Evolutionary conservation across 1,140 invertebrate species (phyloP).

Genomic region (Capitella teleta): DNA sequence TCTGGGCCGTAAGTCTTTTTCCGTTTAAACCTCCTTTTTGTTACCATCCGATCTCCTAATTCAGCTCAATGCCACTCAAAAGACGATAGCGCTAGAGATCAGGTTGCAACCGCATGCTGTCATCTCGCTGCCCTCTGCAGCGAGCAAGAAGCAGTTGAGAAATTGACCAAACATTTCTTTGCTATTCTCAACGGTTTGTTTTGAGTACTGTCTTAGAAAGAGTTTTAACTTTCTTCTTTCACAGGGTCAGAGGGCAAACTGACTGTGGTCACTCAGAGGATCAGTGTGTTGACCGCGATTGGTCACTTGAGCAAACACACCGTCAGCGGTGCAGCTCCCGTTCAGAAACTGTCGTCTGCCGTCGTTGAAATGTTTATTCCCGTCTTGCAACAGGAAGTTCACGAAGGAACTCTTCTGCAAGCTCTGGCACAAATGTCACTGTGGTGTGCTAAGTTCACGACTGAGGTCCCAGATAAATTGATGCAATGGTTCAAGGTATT

Average conservation of each 20-base stretch:
- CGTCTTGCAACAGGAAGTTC: conserved; percentile 75
- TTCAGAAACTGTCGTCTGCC: conserved; percentile 50
- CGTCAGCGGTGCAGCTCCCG: conserved; percentile 49
- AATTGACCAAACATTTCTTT: conserved; percentile 63
- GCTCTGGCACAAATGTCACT: conserved; percentile 65
- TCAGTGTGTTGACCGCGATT: conserved; percentile 69
- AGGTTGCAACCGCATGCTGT: conserved; percentile 58
- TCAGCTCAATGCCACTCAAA: conserved; percentile 50
- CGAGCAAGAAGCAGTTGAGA: conserved; percentile 54
- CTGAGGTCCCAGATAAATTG: conserved; percentile 57
- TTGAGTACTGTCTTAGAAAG: background rate
- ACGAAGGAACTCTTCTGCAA: conserved; percentile 77
- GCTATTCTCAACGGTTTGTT: conserved; percentile 61
- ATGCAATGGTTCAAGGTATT: conserved; percentile 62
- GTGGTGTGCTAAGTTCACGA: conserved; percentile 62
- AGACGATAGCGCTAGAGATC: conserved; percentile 60
- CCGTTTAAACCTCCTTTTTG: conserved; percentile 6
- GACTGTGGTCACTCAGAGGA: conserved; percentile 74
- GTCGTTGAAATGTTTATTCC: conserved; percentile 61
- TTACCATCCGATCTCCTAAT: too few species aligned
- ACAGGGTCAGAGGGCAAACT: conserved; percentile 76
- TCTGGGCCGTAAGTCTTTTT: conserved; percentile 52
- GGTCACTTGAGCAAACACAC: conserved; percentile 66
- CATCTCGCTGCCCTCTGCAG: conserved; percentile 62
- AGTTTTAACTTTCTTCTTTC: background rate